phyloP scores from a whole-genome alignment of 2,113 vertebrate genomes.

The Syngnathus typhle region DNA sequence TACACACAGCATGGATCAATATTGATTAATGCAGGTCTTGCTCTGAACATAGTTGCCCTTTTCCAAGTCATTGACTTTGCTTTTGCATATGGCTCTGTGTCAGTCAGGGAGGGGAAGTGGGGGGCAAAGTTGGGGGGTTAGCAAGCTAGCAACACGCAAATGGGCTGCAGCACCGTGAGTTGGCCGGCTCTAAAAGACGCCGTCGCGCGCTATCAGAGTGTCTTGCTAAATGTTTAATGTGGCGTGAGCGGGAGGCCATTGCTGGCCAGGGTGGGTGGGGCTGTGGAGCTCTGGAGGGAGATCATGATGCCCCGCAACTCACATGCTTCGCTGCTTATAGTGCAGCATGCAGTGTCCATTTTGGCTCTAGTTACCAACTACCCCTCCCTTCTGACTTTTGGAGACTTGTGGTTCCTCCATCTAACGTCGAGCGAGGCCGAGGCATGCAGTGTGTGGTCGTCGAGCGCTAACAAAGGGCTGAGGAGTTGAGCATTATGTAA shows the following conservation, averaged over 20 bases:
- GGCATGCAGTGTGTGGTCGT: slow-evolving; percentile 54
- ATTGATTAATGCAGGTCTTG: slow-evolving; percentile 53
- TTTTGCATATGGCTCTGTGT: slow-evolving; percentile 23
- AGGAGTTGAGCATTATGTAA: slow-evolving; percentile 69
- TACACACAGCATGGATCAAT: slow-evolving; percentile 40
- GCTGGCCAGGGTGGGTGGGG: slow-evolving; percentile 52
- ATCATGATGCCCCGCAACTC: background rate
- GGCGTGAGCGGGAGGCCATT: slow-evolving; percentile 64
- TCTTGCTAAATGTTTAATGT: slow-evolving; percentile 71
- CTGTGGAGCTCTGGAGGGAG: slow-evolving; percentile 38
- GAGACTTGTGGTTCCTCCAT: slow-evolving; percentile 24
- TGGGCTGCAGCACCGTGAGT: slow-evolving; percentile 23
- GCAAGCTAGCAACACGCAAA: background rate
- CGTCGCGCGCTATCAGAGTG: slow-evolving; percentile 63
- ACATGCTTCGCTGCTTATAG: background rate
- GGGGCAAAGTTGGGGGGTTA: slow-evolving; percentile 20
- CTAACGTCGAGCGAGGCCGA: slow-evolving; percentile 40
- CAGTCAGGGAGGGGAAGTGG: background rate
- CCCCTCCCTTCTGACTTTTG: background rate
- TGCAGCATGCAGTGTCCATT: background rate
- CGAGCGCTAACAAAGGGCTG: slow-evolving; percentile 65
- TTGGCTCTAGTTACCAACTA: background rate
- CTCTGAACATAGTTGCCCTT: slow-evolving; percentile 34
- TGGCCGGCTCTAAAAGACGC: slow-evolving; percentile 58
- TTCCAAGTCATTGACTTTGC: slow-evolving; percentile 37